Evolutionary conservation across 2,797 vertebrate species (phyloP).

Genomic region (Sternotherus odoratus): DNA sequence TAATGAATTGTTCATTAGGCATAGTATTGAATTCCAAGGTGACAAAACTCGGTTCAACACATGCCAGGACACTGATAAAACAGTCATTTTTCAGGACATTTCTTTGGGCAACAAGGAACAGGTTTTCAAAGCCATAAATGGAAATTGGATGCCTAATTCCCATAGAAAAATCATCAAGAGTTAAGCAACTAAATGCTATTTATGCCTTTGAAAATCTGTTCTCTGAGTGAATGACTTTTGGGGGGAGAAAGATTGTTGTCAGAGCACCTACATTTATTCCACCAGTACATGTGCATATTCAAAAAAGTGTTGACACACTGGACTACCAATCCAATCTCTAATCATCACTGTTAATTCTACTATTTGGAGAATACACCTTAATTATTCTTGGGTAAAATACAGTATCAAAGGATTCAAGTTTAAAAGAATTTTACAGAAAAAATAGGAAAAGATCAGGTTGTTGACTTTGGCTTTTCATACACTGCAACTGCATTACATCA

Average conservation of each 20-base stretch:
- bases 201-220: not conserved
- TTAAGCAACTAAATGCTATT: not conserved
- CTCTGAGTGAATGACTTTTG: not conserved
- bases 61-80: not conserved
- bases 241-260: not conserved
- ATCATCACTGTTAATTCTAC: not conserved
- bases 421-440: not conserved
- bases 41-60: not conserved
- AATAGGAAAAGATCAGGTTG: not conserved
- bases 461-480: conserved; percentile 25
- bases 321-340: not conserved
- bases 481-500: conserved; percentile 33
- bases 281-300: not conserved
- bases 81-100: not conserved
- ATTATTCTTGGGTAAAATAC: not conserved
- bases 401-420: not conserved
- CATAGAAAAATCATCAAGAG: not conserved
- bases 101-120: not conserved
- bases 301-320: not conserved
- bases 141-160: not conserved
- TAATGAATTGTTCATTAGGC: not conserved
- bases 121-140: not conserved
- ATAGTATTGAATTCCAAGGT: not conserved
- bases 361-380: not conserved
- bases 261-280: not conserved